Base-by-base conservation (phyloP, 2,888 invertebrate species). In the Dascillus cervinus region DNA sequence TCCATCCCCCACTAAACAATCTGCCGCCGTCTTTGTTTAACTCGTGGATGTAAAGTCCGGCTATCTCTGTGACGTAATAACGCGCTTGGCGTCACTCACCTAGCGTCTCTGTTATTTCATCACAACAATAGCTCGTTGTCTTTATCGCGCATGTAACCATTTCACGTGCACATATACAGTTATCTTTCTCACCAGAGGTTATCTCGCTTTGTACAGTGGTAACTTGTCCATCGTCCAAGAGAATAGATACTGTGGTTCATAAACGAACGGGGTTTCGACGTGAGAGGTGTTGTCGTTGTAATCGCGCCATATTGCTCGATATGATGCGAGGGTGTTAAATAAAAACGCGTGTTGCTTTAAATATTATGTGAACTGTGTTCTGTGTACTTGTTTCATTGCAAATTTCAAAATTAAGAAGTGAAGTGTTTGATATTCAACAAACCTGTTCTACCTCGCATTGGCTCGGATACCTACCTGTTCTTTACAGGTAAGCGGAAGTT, bases 251-350 rank as follows among this genome's bases (percentile, higher is more conserved):
- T 17, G 17, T 6, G 8, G 4, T 8, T 17, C 43, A 45, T 41
- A 45, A 43, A 37, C 39, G 35, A 45, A 47, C 45, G 43, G 45
- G 39, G 42, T 43, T 43, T 42, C 29, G 41, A 30, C 26, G 40
- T 34, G 43, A 28, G 34, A 34, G 41, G 44, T 41, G 31, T 34
- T 23, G 31, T 25, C 42, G 46, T 45, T 45, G 45, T 45, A 40
- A 43, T 47, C 5, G 8, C 17, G 17, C 17, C 17, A 8, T 8
- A 34, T 34, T 13, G 27, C n/a, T 11, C 14, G 30, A 13, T 14
- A 13, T 21, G 26, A 13, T 14, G 20, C 24, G 36, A 28, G 28
- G 32, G 31, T 32, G 32, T 13, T 19, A n/a, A n/a, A n/a, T n/a
- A 32, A 27, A 13, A 21, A 14, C 19, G 12, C 19, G 12, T 25